These are phyloP conservation scores for Aphis craccivora DNA, from an alignment of 1,140 invertebrate genomes.

Conservation along the genomic window DNA sequence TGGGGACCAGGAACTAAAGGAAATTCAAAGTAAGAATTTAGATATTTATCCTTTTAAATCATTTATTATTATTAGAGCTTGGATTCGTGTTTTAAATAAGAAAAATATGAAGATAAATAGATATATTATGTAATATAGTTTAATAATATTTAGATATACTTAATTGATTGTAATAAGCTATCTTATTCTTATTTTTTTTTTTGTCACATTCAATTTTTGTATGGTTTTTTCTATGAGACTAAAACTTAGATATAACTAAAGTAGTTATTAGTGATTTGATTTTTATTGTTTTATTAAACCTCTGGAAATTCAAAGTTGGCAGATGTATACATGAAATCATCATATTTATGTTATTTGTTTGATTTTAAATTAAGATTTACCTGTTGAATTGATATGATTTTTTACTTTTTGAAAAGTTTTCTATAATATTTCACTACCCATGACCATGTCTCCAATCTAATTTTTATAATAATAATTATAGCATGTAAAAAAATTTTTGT, in stretches of 20 bases:
- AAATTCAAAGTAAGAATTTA: slow-evolving; percentile 70
- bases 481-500: background rate
- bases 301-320: no score
- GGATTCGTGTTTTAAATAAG: no score
- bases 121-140: no score
- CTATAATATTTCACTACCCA: background rate
- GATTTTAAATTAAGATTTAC: no score
- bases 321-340: background rate
- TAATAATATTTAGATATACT: background rate
- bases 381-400: background rate
- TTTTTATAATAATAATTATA: no score
- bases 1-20: slow-evolving; percentile 89
- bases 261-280: background rate
- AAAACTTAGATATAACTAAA: background rate
- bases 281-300: background rate
- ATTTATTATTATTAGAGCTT: background rate
- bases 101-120: no score
- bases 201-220: no score
- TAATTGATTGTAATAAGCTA: no score
- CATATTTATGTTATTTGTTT: background rate
- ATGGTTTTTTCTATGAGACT: background rate
- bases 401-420: background rate
- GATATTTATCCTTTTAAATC: background rate
- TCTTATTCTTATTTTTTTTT: no score
- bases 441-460: slow-evolving; percentile 55